Evolutionary conservation across 2,797 vertebrate species (phyloP).

Genomic region (Gambelia wislizenii): DNA sequence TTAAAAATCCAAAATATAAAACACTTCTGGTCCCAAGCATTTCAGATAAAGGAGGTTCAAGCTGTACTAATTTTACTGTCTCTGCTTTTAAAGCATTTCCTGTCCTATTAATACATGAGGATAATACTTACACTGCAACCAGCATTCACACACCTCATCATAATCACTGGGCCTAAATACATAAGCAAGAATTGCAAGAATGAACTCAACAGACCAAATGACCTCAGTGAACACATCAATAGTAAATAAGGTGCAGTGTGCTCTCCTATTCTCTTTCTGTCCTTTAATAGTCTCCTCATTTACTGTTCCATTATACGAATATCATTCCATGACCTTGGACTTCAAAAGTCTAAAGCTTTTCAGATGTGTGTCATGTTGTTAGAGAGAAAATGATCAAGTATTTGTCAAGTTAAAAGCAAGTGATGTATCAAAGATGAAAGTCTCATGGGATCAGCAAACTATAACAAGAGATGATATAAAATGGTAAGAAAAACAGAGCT

Average conservation of each 20-base stretch:
- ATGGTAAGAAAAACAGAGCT: neutral
- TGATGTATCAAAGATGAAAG: conserved; percentile 16
- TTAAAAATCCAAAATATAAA: too few species aligned
- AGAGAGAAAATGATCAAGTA: conserved; percentile 20
- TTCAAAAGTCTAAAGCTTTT: conserved; percentile 22
- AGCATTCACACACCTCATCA: neutral
- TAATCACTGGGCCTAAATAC: neutral
- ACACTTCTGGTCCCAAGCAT: too few species aligned
- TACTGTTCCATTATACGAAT: conserved; percentile 4
- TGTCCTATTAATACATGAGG: neutral
- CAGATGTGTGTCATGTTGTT: conserved; percentile 13
- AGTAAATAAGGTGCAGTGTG: neutral
- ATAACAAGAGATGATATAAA: conserved; percentile 6
- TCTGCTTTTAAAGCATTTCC: neutral
- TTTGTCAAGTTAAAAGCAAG: conserved; percentile 37
- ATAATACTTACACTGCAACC: neutral
- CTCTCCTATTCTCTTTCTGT: neutral
- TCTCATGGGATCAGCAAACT: neutral
- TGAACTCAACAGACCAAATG: neutral
- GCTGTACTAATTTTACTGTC: too few species aligned
- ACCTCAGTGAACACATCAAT: neutral
- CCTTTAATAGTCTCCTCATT: neutral
- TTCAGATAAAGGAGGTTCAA: too few species aligned
- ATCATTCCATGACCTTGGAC: conserved; percentile 17
- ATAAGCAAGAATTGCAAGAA: neutral